Conservation (phyloP, 2,113 vertebrate species). For the rat (Rattus norvegicus) region DNA sequence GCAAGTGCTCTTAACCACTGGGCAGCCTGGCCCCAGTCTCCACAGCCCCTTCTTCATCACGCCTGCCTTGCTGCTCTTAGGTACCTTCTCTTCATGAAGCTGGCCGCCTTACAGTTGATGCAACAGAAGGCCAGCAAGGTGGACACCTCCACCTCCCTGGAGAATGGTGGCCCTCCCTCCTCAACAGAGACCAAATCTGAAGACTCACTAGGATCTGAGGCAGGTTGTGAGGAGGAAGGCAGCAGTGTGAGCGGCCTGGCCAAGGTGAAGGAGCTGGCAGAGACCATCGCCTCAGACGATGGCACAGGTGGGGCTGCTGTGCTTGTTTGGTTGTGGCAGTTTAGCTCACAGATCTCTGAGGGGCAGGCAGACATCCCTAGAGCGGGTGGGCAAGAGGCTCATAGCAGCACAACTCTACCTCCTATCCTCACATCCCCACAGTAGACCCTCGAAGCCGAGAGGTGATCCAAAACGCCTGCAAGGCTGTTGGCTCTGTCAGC, state of each 20-base stretch:
- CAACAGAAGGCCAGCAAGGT: conserved; percentile 96
- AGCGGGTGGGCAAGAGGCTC: background rate
- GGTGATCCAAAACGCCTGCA: conserved; percentile 97
- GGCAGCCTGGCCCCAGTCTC: background rate
- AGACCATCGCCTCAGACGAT: conserved; percentile 95
- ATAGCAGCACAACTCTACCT: background rate
- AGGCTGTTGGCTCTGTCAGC: conserved; percentile 96
- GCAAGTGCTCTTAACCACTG: background rate
- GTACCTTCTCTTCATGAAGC: conserved; percentile 99
- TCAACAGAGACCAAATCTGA: conserved; percentile 85
- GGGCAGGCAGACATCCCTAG: background rate
- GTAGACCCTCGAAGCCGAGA: conserved; percentile 95
- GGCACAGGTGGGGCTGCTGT: conserved; percentile 88
- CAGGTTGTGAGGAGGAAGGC: conserved; percentile 88
- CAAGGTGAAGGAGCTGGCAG: conserved; percentile 96
- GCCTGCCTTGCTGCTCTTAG: conserved; percentile 76
- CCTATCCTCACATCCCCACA: conserved; percentile 18
- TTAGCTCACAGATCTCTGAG: background rate
- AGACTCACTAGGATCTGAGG: conserved; percentile 80
- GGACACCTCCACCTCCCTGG: conserved; percentile 80
- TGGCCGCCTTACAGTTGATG: conserved; percentile 98
- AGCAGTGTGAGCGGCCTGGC: conserved; percentile 88
- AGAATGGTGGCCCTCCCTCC: conserved; percentile 80
- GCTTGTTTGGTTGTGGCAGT: background rate
- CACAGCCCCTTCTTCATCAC: background rate